Evolutionary conservation across 2,113 vertebrate species (phyloP).

Genomic region (Dryoscopus gambensis): DNA sequence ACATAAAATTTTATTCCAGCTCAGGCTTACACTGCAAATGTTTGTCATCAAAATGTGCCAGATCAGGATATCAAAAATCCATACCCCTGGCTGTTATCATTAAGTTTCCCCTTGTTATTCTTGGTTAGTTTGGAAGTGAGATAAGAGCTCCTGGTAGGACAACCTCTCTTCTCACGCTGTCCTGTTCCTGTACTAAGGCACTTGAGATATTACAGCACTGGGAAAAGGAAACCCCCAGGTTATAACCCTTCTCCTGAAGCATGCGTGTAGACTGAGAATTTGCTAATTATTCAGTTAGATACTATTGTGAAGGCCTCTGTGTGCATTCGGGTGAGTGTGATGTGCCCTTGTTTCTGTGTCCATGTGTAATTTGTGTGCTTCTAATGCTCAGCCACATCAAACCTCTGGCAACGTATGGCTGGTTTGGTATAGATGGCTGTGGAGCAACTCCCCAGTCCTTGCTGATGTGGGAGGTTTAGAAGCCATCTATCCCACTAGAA

Average conservation of each 20-base stretch:
- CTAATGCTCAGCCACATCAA: not conserved
- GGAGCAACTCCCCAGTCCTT: not conserved
- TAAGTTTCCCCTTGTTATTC: not conserved
- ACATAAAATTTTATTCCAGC: accelerated
- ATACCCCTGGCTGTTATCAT: not conserved
- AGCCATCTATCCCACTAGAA: not conserved
- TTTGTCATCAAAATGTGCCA: not conserved
- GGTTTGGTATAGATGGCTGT: not conserved
- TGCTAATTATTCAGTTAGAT: not conserved
- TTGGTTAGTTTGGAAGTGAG: not conserved
- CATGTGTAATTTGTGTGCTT: not conserved
- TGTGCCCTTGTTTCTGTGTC: not conserved
- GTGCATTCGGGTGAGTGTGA: not conserved
- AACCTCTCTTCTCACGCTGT: not conserved
- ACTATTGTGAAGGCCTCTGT: not conserved
- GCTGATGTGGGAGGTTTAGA: not conserved
- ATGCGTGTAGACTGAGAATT: not conserved
- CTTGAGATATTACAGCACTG: not conserved
- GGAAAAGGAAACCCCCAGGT: not conserved
- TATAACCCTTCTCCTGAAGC: not conserved
- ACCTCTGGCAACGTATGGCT: not conserved
- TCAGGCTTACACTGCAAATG: not conserved
- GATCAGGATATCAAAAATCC: not conserved
- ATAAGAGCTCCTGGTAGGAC: not conserved
- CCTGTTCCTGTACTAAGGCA: not conserved